A percentile compares a stretch with the other conserved stretches of the same genome.
phyloP scores from a whole-genome alignment of 2,888 invertebrate species.

The Sesamia inferens region DNA sequence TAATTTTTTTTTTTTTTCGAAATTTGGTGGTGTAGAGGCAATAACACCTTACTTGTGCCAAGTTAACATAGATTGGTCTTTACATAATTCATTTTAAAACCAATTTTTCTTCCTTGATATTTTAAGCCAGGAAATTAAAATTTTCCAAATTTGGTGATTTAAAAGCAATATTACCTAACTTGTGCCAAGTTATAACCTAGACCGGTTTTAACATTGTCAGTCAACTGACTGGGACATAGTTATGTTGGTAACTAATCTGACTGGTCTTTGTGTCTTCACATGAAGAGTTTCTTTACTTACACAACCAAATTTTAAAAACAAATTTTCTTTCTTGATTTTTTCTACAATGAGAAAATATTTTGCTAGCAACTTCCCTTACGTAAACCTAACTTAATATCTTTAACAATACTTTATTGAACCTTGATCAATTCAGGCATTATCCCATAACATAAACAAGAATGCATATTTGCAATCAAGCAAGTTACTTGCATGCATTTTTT shows the following conservation, averaged over 20 bases:
- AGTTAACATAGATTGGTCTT: not conserved
- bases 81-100: not conserved
- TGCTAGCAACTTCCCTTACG: too few species aligned
- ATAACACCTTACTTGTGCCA: not conserved
- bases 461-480: too few species aligned
- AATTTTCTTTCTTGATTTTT: not conserved
- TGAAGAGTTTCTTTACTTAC: not conserved
- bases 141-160: not conserved
- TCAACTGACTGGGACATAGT: not conserved
- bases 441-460: not conserved
- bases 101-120: not conserved
- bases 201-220: not conserved
- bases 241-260: not conserved
- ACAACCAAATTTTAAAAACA: not conserved
- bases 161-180: not conserved
- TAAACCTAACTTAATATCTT: not conserved
- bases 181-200: not conserved
- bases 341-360: not conserved
- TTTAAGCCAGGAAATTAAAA: not conserved
- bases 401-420: not conserved
- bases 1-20: not conserved
- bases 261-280: not conserved
- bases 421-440: not conserved
- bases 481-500: not conserved
- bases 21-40: not conserved